Conservation (phyloP, 2,888 invertebrate genomes). For the Chymomyza procnemis region DNA sequence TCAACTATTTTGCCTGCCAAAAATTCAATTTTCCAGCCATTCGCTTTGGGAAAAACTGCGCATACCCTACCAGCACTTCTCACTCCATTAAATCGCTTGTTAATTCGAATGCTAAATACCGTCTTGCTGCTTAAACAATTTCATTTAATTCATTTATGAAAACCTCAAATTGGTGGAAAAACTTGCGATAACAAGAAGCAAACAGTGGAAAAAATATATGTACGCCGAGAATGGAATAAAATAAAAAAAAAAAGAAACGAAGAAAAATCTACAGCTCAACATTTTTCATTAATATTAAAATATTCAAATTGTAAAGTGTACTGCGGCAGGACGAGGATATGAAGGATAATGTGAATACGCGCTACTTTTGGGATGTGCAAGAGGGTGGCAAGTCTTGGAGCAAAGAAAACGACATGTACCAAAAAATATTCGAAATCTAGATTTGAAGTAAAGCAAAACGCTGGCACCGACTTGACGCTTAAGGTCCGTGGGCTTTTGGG, state of each 20-base stretch:
- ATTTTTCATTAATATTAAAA: conserved; percentile 69
- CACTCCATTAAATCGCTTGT: not conserved
- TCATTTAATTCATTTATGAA: conserved; percentile 67
- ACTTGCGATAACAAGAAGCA: conserved; percentile 25
- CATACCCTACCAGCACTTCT: not conserved
- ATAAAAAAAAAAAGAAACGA: not conserved
- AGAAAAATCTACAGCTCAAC: conserved; percentile 22
- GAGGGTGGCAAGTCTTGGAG: not conserved
- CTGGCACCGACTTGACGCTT: no score
- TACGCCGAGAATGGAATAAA: no score
- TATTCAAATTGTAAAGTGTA: conserved; percentile 56
- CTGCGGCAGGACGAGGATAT: not conserved
- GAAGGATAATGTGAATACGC: not conserved
- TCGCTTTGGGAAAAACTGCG: no score
- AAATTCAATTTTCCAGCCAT: no score
- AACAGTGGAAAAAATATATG: not conserved
- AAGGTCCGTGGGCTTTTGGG: no score
- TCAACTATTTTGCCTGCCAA: no score
- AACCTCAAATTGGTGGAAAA: conserved; percentile 56
- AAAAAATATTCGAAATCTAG: conserved; percentile 26
- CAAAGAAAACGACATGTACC: not conserved
- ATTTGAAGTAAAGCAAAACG: not conserved
- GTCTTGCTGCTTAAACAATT: conserved; percentile 62
- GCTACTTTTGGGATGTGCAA: not conserved
- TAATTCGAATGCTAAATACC: conserved; percentile 55